These are phyloP conservation scores for Melikaiella ostensackeni DNA, from an alignment of 2,888 invertebrate genomes.

Conservation along the genomic window DNA sequence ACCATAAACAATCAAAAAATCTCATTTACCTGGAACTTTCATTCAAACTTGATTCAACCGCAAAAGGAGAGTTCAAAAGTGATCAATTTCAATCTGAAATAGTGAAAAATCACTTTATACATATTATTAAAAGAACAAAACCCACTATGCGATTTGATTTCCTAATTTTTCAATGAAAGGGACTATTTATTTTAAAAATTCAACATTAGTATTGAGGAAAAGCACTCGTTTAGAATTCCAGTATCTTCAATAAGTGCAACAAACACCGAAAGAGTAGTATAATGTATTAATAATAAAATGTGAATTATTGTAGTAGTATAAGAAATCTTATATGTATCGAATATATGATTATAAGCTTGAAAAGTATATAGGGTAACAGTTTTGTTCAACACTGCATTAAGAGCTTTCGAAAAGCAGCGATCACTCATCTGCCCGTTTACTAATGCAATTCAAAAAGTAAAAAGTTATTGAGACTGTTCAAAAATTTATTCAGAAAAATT, in stretches of 20 bases:
- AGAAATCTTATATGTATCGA: constrained; percentile 14
- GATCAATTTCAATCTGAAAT: no score
- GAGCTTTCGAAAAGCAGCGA: not conserved
- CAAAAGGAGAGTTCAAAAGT: no score
- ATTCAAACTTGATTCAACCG: no score
- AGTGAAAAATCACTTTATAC: no score
- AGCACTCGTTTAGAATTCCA: not conserved
- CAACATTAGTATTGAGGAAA: not conserved
- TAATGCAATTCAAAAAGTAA: not conserved
- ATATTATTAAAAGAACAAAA: no score
- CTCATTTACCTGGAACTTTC: no score
- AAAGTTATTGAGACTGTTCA: constrained; percentile 11
- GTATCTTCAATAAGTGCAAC: not conserved
- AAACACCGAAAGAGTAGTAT: not conserved
- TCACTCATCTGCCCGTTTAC: not conserved
- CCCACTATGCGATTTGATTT: not conserved
- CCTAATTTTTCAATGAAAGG: constrained; percentile 7
- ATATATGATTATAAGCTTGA: constrained; percentile 13
- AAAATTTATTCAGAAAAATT: not conserved
- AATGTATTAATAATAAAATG: not conserved
- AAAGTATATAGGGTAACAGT: not conserved
- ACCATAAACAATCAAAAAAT: no score
- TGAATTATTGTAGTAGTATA: not conserved
- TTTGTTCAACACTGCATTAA: not conserved
- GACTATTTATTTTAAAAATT: not conserved